Percentiles rank a stretch among this genome's conserved stretches.
Evolutionary conservation across 2,888 invertebrate genomes (phyloP).

Genomic region (Drosophila rellima): DNA sequence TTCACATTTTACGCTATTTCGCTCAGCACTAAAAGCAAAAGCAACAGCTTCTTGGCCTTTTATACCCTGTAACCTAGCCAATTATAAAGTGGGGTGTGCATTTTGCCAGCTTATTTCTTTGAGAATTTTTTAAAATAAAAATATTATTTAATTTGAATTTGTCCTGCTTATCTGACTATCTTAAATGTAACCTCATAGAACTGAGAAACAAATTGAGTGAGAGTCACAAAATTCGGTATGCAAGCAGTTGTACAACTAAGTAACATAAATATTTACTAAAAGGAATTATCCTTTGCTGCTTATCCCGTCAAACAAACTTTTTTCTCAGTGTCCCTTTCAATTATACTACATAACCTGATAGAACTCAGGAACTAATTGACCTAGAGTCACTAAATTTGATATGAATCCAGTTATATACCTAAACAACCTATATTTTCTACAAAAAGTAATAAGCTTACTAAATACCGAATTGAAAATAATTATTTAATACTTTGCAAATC

Average conservation of each 20-base stretch:
- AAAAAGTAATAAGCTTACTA: too few relatives aligned
- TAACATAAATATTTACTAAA: too few relatives aligned
- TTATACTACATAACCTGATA: too few relatives aligned
- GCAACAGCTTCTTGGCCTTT: constrained; percentile 30
- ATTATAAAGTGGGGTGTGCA: background rate
- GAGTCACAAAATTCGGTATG: background rate
- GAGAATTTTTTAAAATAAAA: background rate
- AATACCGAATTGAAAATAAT: background rate
- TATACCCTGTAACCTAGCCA: constrained; percentile 24
- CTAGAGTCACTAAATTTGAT: too few relatives aligned
- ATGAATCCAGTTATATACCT: too few relatives aligned
- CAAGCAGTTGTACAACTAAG: background rate
- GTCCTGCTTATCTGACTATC: background rate
- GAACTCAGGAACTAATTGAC: too few relatives aligned
- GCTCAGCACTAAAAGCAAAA: constrained; percentile 34
- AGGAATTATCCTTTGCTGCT: too few relatives aligned
- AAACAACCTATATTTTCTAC: too few relatives aligned
- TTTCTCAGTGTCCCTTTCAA: too few relatives aligned
- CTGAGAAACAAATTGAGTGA: background rate
- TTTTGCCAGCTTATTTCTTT: background rate
- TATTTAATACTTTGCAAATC: background rate
- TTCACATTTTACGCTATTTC: constrained; percentile 62
- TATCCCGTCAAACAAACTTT: too few relatives aligned
- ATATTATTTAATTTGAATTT: background rate
- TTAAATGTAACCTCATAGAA: background rate